These are phyloP conservation scores for Sanderia malayensis DNA, from an alignment of 30 jellyfish, hydroid and myxozoan genomes.

Conservation along the genomic window DNA sequence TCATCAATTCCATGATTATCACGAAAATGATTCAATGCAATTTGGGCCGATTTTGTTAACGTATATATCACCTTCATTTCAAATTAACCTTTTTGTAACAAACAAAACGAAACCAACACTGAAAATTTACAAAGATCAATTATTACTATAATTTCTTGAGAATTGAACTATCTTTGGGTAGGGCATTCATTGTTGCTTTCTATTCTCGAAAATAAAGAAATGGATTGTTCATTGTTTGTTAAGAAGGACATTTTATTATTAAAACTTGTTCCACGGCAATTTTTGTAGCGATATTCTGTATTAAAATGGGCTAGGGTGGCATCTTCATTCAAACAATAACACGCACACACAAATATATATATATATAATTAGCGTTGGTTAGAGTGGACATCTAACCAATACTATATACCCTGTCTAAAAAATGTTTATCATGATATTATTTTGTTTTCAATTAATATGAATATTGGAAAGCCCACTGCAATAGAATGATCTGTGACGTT, in stretches of 20 bases:
- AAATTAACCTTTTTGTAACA: background rate
- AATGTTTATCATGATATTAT: background rate
- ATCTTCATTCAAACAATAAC: no score
- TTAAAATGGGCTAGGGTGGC: no score
- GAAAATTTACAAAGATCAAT: slow-evolving; percentile 1
- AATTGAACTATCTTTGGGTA: no score
- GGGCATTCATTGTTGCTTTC: no score
- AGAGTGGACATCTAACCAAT: background rate
- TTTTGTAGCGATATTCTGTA: no score
- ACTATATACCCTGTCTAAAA: background rate
- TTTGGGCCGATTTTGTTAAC: background rate
- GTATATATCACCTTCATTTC: background rate
- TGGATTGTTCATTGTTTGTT: no score
- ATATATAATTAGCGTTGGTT: no score
- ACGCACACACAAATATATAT: no score
- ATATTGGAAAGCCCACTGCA: background rate
- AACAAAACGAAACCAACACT: background rate
- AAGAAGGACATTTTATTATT: no score
- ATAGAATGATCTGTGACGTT: background rate
- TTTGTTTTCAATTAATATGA: background rate
- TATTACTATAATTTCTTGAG: background rate
- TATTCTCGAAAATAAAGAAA: no score
- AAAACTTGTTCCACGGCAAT: no score
- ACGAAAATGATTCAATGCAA: background rate
- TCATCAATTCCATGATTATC: background rate